These are phyloP conservation scores for Piprites chloris DNA, from an alignment of 2,113 vertebrate species.

Conservation along the genomic window DNA sequence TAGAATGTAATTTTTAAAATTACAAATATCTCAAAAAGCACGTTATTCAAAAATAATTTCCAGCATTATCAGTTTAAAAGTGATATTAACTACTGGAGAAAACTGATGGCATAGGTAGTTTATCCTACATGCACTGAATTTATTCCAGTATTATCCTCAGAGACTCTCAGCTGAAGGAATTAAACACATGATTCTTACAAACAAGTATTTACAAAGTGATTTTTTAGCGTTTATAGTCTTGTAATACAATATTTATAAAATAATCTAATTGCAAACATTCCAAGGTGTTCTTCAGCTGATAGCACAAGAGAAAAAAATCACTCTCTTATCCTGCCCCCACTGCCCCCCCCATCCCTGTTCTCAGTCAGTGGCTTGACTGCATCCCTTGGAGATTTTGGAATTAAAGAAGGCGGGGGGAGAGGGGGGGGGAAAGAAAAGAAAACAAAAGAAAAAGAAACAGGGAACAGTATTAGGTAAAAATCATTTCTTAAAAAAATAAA, in stretches of 20 bases:
- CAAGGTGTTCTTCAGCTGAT: conserved; percentile 37
- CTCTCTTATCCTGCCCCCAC: not conserved
- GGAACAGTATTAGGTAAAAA: not conserved
- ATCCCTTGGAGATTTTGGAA: not conserved
- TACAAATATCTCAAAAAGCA: not conserved
- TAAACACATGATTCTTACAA: conserved; percentile 1
- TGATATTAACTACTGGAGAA: not conserved
- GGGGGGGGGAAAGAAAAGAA: not conserved
- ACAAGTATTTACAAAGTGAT: conserved; percentile 24
- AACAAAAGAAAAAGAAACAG: not conserved
- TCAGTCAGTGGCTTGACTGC: not conserved
- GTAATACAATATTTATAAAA: conserved; percentile 25
- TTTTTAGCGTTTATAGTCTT: conserved; percentile 19
- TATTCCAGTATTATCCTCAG: not conserved
- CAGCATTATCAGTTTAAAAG: not conserved
- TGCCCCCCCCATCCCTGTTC: not conserved
- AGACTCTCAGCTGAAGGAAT: conserved; percentile 16
- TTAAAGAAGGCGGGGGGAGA: not conserved
- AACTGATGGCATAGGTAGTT: not conserved
- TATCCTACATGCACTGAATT: not conserved
- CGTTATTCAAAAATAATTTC: not conserved
- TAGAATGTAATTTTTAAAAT: not conserved
- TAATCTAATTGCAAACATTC: conserved; percentile 23
- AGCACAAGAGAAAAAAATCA: not conserved
- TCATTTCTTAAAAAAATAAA: not conserved